phyloP scores from a whole-genome alignment of 2,113 vertebrate species.

The Daboia siamensis region DNA sequence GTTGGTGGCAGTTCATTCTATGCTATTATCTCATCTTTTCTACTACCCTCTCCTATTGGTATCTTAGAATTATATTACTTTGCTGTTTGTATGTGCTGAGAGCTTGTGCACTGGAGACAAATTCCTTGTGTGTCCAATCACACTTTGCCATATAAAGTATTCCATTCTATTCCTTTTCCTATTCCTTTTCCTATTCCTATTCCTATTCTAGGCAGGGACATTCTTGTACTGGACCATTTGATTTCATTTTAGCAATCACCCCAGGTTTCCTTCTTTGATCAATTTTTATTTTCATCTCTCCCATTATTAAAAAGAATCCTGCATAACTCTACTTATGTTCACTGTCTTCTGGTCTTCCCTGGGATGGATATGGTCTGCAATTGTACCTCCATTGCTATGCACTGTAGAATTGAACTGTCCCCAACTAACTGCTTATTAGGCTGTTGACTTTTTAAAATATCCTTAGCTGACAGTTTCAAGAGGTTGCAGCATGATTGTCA shows the following conservation, averaged over 20 bases:
- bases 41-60: neutral
- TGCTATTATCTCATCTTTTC: neutral
- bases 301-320: conserved; percentile 10
- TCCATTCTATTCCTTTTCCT: too few relatives aligned
- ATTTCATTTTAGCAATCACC: neutral
- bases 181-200: too few relatives aligned
- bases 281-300: conserved; percentile 12
- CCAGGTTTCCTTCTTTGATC: neutral
- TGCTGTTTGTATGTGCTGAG: too few relatives aligned
- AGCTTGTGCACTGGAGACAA: neutral
- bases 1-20: neutral
- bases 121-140: neutral
- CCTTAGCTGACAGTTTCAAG: conserved; percentile 5
- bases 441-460: conserved; percentile 12
- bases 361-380: neutral
- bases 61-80: too few relatives aligned
- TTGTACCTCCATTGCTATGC: conserved; percentile 1
- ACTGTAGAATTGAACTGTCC: conserved; percentile 4
- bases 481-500: neutral
- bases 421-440: neutral
- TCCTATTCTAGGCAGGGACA: neutral
- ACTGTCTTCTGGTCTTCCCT: neutral
- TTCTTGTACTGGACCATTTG: neutral
- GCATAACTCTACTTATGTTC: neutral
- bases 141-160: neutral